Conservation (phyloP, 1,140 invertebrate species). For the Formica exsecta region DNA sequence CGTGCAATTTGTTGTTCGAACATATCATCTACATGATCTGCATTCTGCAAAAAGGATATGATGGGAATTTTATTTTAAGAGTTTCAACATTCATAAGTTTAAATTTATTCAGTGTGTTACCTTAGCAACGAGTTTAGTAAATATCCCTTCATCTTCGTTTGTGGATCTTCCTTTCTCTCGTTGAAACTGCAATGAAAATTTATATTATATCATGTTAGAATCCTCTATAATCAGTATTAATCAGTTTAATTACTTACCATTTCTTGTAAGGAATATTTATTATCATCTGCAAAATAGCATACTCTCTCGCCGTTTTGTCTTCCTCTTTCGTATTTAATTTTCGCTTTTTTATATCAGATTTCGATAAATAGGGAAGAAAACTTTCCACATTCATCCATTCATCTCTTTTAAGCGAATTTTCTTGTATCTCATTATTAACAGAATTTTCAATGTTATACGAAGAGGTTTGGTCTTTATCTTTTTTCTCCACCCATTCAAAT, state of each 20-base stretch:
- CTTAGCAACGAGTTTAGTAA: conserved; percentile 91
- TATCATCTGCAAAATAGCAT: conserved; percentile 96
- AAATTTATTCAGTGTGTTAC: conserved; percentile 80
- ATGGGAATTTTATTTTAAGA: conserved; percentile 35
- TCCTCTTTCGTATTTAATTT: conserved; percentile 81
- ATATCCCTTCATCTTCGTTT: conserved; percentile 93
- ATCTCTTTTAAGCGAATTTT: conserved; percentile 78
- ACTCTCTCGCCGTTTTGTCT: conserved; percentile 90
- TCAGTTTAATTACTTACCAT: conserved; percentile 89
- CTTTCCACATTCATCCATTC: conserved; percentile 86
- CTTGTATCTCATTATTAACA: conserved; percentile 1
- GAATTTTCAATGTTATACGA: background rate
- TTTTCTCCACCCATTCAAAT: conserved; percentile 88
- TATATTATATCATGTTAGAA: background rate
- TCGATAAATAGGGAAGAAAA: conserved; percentile 81
- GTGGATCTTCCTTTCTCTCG: conserved; percentile 94
- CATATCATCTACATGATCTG: conserved; percentile 93
- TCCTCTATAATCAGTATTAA: background rate
- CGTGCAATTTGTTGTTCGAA: conserved; percentile 92
- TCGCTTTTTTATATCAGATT: conserved; percentile 83
- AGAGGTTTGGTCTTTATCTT: conserved; percentile 47
- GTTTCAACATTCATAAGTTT: conserved; percentile 18
- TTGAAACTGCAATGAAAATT: conserved; percentile 90
- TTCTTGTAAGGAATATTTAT: conserved; percentile 94
- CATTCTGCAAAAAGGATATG: conserved; percentile 72